A percentile compares a stretch with the other conserved stretches of the same genome.
phyloP scores from a whole-genome alignment of 1,140 invertebrate genomes.

The Calephelis virginiensis region DNA sequence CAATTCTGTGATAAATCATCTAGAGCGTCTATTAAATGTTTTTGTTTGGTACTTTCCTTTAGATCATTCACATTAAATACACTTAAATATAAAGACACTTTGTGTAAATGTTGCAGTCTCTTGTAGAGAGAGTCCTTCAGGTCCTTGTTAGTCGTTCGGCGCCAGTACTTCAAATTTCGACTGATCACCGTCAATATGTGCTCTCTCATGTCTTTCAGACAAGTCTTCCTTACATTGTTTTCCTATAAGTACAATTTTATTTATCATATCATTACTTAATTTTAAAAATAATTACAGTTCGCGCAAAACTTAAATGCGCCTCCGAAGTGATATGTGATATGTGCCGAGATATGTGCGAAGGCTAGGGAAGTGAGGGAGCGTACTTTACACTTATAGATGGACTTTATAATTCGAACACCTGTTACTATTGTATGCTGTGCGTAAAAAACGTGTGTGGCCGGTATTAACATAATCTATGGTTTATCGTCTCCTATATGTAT shows the following conservation, averaged over 20 bases:
- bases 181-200: conserved; percentile 58
- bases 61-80: conserved; percentile 61
- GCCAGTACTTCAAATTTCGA: conserved; percentile 68
- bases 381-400: too few species aligned
- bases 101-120: conserved; percentile 67
- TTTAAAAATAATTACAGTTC: too few species aligned
- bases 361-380: too few species aligned
- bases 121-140: conserved; percentile 54
- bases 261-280: too few species aligned
- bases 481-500: too few species aligned
- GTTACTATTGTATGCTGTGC: too few species aligned
- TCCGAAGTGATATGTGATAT: too few species aligned
- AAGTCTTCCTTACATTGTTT: conserved; percentile 51
- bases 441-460: too few species aligned
- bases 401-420: too few species aligned
- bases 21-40: conserved; percentile 42
- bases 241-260: conserved; percentile 45
- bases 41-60: conserved; percentile 39
- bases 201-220: conserved; percentile 61
- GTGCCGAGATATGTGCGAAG: too few species aligned
- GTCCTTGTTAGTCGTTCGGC: conserved; percentile 44
- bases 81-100: conserved; percentile 56
- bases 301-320: too few species aligned
- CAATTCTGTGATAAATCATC: conserved; percentile 50
- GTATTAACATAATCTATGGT: too few species aligned